Base-by-base conservation (phyloP, 2,797 vertebrate genomes). In the Dipus sagitta region DNA sequence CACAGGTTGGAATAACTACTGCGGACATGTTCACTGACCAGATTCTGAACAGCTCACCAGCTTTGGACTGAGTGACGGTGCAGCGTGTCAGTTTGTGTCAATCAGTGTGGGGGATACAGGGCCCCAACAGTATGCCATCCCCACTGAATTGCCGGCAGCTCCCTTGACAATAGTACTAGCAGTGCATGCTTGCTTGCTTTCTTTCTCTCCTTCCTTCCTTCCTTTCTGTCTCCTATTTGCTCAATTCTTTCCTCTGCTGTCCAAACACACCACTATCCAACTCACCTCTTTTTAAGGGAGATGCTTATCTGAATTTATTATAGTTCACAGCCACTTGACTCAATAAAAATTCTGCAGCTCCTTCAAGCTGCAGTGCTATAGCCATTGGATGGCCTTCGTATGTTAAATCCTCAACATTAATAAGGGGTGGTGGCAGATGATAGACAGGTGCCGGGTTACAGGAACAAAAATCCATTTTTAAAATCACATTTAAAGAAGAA, bases 401-500 rank as follows among this genome's bases (percentile, higher is more conserved):
- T 52, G 64, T 88, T 60, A 89, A 91, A 86, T 64, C 60, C 38
- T 38, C 52, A 34, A 26, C 34, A 75, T 65, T 90, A 88, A 54
- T 80, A 86, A 89, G 52, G 88, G 54, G 18, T 64, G 24, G 76
- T 77, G 32, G 74, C 5, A 84, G 84, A 74, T 47, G 62, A 81
- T n/a, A 77, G 81, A 62, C 62, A 76, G 80, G 47, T 68, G 83
- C 58, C 71, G 65, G 85, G 76, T 87, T 87, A 87, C 8, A 95
- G 78, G 64, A 95, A 91, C 74, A 84, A 92, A 65, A 90, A 72
- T 52, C n/a, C 85, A 95, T 71, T 77, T 90, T 78, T 47, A 47
- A 92, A 72, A 94, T 76, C 76, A 62, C 54, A 21, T 82, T 81
- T 74, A 79, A 94, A 94, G 89, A 95, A 88, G 86, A 86, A 94